Conservation (phyloP, 2,113 vertebrate genomes). For the Zapus hudsonius region DNA sequence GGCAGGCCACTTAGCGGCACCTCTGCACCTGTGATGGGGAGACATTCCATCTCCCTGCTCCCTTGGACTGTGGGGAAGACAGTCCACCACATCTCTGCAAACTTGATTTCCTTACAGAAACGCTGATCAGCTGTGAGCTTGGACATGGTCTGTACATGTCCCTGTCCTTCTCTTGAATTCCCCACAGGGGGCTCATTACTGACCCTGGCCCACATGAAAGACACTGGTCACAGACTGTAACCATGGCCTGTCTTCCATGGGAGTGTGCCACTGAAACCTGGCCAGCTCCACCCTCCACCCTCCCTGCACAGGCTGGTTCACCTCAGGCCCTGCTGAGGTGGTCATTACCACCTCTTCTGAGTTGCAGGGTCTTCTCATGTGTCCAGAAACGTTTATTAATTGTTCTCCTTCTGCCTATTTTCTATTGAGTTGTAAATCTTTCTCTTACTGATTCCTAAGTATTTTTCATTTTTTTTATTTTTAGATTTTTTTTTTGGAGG, state of each 20-base stretch:
- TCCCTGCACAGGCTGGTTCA: background rate
- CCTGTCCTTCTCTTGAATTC: background rate
- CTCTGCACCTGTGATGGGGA: background rate
- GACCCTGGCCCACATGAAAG: rapidly evolving
- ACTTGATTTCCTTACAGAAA: background rate
- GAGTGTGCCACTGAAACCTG: background rate
- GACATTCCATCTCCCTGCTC: too few species aligned
- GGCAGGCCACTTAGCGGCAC: background rate
- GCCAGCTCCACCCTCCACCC: background rate
- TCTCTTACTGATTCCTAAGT: background rate
- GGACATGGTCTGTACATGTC: background rate
- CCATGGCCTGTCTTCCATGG: rapidly evolving
- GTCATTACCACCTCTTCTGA: too few species aligned
- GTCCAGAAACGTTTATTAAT: background rate
- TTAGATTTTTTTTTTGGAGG: background rate
- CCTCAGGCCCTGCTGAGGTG: too few species aligned
- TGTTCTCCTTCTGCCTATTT: background rate
- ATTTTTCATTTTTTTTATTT: background rate
- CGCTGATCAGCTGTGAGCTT: background rate
- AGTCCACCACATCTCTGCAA: too few species aligned
- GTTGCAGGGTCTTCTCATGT: background rate
- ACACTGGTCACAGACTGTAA: background rate
- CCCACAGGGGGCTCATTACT: too few species aligned
- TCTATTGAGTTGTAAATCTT: background rate
- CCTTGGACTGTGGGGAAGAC: too few species aligned